A percentile compares a stretch with the other conserved stretches of the same genome.
These are phyloP conservation scores for Pica pica DNA, from an alignment of 2,113 vertebrate species.

Conservation along the genomic window DNA sequence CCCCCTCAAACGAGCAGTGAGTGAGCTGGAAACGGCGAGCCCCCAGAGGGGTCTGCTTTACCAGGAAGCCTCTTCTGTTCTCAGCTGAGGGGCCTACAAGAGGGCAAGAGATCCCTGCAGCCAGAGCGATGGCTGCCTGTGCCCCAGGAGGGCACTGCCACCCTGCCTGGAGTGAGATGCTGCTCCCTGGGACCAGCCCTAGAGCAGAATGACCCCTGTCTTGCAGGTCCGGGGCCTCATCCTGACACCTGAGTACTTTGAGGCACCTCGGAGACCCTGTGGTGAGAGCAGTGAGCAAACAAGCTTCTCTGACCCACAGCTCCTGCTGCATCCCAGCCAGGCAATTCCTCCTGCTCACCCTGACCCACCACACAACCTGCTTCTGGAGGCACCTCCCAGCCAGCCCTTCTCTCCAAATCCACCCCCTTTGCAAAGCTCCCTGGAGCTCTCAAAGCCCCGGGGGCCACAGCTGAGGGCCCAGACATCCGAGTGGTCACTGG, in stretches of 20 bases:
- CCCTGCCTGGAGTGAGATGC: not conserved
- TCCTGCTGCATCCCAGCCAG: not conserved
- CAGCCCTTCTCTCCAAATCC: not conserved
- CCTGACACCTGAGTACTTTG: rapidly evolving
- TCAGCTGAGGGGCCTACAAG: not conserved
- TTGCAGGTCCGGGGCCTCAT: not conserved
- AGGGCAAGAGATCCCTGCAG: not conserved
- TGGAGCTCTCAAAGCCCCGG: rapidly evolving
- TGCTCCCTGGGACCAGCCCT: not conserved
- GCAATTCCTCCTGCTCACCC: not conserved
- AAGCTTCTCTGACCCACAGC: rapidly evolving
- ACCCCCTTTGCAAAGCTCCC: not conserved
- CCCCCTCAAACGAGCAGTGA: not conserved
- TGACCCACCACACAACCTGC: not conserved
- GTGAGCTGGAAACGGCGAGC: not conserved
- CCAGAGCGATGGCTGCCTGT: rapidly evolving
- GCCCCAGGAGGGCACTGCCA: not conserved
- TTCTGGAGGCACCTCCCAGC: not conserved
- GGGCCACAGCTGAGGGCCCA: not conserved
- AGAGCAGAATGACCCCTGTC: not conserved
- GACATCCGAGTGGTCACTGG: rapidly evolving
- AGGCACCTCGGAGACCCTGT: rapidly evolving
- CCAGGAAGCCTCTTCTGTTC: not conserved
- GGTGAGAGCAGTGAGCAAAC: not conserved
- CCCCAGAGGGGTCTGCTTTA: not conserved